Evolutionary conservation across 2,888 invertebrate species (phyloP).

Genomic region (Polyploca ridens): DNA sequence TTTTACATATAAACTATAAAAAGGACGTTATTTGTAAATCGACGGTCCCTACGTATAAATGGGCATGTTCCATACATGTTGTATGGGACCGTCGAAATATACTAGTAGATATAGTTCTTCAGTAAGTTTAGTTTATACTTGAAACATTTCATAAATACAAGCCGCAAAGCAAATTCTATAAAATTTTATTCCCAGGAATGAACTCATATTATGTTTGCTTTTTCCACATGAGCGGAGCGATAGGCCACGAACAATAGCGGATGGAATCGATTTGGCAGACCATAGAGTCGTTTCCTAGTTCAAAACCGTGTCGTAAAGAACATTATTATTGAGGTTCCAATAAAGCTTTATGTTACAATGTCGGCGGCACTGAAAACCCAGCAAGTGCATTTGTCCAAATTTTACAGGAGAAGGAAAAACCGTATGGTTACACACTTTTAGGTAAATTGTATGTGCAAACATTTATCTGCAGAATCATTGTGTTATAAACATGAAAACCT

Average conservation of each 20-base stretch:
- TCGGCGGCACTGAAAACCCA: too few species aligned
- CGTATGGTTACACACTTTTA: too few species aligned
- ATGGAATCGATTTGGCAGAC: conserved; percentile 43
- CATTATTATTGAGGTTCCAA: not conserved
- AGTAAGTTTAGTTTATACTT: not conserved
- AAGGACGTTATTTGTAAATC: too few species aligned
- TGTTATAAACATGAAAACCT: too few species aligned
- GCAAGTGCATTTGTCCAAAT: too few species aligned
- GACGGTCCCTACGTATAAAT: too few species aligned
- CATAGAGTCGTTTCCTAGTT: conserved; percentile 30
- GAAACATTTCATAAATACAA: not conserved
- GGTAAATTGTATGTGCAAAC: too few species aligned
- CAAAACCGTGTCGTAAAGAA: conserved; percentile 12
- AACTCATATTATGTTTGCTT: conserved; percentile 21
- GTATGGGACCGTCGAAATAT: too few species aligned
- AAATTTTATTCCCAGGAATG: not conserved
- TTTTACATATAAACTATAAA: too few species aligned
- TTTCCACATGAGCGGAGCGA: conserved; percentile 46
- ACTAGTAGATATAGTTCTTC: not conserved
- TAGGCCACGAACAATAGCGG: conserved; percentile 45
- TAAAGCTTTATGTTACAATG: not conserved
- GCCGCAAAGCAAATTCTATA: not conserved
- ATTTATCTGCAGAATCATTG: too few species aligned
- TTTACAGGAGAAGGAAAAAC: too few species aligned
- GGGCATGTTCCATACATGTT: too few species aligned